Evolutionary conservation across 92 coral and sea anemone genomes (phyloP).

Genomic region (Epizoanthus scotinus): DNA sequence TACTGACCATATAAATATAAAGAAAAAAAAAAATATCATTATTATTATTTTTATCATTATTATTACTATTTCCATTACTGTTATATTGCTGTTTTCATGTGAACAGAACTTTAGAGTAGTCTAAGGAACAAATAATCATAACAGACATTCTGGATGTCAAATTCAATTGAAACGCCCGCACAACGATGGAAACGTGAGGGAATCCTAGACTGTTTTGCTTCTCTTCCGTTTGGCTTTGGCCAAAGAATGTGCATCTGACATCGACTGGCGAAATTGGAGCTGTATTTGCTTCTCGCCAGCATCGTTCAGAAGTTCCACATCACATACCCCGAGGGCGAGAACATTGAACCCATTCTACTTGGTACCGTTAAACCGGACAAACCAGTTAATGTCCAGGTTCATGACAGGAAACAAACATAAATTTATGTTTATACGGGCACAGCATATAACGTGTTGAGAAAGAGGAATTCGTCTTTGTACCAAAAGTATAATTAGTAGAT

Average conservation of each 20-base stretch:
- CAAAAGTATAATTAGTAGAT: too few species aligned
- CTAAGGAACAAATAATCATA: too few species aligned
- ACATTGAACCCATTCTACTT: slow-evolving; percentile 25
- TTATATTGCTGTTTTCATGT: too few species aligned
- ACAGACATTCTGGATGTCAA: too few species aligned
- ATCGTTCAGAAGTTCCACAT: slow-evolving; percentile 58
- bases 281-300: slow-evolving; percentile 60
- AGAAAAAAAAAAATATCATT: too few species aligned
- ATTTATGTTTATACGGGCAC: too few species aligned
- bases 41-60: too few species aligned
- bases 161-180: slow-evolving; percentile 44
- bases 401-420: slow-evolving; percentile 52
- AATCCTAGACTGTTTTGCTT: slow-evolving; percentile 53
- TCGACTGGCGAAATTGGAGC: slow-evolving; percentile 72
- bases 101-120: too few species aligned
- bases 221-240: slow-evolving; percentile 84
- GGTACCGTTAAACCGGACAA: slow-evolving; percentile 64
- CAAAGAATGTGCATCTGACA: slow-evolving; percentile 79
- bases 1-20: too few species aligned
- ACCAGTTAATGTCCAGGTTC: slow-evolving; percentile 67
- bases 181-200: background rate
- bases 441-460: too few species aligned
- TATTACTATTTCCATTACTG: too few species aligned
- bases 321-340: slow-evolving; percentile 48
- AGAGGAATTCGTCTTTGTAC: too few species aligned